phyloP scores from a whole-genome alignment of 2,888 invertebrate species.

The Gymnocheta viridis region DNA sequence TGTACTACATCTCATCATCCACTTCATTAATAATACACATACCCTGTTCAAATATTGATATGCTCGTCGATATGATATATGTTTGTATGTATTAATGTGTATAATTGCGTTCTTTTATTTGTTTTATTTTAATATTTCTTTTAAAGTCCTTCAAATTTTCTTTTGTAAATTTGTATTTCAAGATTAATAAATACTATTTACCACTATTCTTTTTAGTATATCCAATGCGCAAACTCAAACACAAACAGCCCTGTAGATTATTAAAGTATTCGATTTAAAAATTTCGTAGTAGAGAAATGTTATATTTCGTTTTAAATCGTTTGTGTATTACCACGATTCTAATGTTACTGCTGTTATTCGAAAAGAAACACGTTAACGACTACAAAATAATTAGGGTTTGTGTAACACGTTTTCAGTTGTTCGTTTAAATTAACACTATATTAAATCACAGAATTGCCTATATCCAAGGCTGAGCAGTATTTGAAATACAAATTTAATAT shows the following conservation, averaged over 20 bases:
- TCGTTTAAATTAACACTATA: too few relatives aligned
- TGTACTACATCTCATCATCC: neutral
- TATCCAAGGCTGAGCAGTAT: too few relatives aligned
- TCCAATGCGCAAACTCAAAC: slow-evolving; percentile 19
- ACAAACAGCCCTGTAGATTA: slow-evolving; percentile 13
- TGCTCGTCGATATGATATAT: slow-evolving; percentile 46
- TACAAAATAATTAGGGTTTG: too few relatives aligned
- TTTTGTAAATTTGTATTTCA: slow-evolving; percentile 7
- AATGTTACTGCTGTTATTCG: too few relatives aligned
- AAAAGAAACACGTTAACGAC: too few relatives aligned
- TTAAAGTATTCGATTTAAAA: neutral
- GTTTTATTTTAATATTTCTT: neutral
- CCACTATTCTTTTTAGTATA: slow-evolving; percentile 1
- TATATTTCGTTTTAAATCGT: neutral
- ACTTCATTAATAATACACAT: slow-evolving; percentile 14
- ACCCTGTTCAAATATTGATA: slow-evolving; percentile 48
- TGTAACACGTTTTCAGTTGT: too few relatives aligned
- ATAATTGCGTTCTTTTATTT: neutral
- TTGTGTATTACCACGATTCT: too few relatives aligned
- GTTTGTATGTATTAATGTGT: neutral
- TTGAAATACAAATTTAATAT: too few relatives aligned
- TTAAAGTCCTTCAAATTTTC: slow-evolving; percentile 8
- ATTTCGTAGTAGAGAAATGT: neutral
- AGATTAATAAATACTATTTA: slow-evolving; percentile 39
- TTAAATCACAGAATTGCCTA: too few relatives aligned